A percentile compares a stretch with the other conserved stretches of the same genome.
phyloP scores from a whole-genome alignment of 2,113 vertebrate genomes.

The Phaethon lepturus region DNA sequence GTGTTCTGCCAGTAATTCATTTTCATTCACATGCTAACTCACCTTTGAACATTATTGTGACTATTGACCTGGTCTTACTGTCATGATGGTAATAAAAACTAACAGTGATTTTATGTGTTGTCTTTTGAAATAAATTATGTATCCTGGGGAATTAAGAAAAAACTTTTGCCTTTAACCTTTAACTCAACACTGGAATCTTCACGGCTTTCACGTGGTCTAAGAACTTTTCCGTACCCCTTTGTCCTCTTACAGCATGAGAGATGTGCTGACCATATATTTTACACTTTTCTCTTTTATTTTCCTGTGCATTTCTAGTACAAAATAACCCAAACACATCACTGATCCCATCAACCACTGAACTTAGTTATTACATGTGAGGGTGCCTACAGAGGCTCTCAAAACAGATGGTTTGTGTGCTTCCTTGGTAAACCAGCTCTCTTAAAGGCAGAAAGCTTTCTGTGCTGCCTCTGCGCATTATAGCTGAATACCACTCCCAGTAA shows the following conservation, averaged over 20 bases:
- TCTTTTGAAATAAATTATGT: background rate
- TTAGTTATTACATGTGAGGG: background rate
- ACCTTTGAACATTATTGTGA: background rate
- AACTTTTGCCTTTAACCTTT: background rate
- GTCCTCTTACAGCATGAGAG: background rate
- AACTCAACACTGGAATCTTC: background rate
- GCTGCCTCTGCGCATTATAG: background rate
- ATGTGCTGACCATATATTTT: background rate
- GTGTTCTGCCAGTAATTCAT: background rate
- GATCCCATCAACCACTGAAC: background rate
- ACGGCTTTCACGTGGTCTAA: background rate
- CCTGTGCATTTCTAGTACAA: background rate
- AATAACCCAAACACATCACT: background rate
- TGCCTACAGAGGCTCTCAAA: background rate
- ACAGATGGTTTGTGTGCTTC: background rate
- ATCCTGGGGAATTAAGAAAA: background rate
- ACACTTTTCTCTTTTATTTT: background rate
- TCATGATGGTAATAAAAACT: background rate
- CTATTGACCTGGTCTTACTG: background rate
- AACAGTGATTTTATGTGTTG: background rate
- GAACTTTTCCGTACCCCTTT: background rate
- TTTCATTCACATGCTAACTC: background rate
- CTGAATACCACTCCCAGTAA: background rate
- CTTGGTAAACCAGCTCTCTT: background rate
- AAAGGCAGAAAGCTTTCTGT: background rate